Evolutionary conservation across 2,888 invertebrate species (phyloP).

Genomic region (Caenorhabditis sp.): DNA sequence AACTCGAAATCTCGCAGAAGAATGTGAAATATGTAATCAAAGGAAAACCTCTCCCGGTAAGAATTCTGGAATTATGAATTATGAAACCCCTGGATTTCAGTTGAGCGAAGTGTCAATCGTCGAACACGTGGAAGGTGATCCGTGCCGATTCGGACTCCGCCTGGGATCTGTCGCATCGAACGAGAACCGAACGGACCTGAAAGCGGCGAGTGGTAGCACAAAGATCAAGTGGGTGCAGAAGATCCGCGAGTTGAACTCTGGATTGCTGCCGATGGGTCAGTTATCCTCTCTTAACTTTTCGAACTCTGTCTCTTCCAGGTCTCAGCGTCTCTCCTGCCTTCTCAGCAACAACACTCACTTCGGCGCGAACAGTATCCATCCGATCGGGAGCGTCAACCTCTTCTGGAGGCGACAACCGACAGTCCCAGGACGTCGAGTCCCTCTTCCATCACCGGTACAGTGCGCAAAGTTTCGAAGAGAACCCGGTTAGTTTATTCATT

Average conservation of each 20-base stretch:
- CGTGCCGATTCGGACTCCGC: slow-evolving; percentile 72
- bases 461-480: slow-evolving; percentile 63
- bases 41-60: slow-evolving; percentile 68
- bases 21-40: slow-evolving; percentile 69
- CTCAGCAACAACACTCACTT: slow-evolving; percentile 19
- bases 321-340: slow-evolving; percentile 38
- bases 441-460: slow-evolving; percentile 56
- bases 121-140: slow-evolving; percentile 75
- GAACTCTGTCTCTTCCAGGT: too few relatives aligned
- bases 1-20: slow-evolving; percentile 68
- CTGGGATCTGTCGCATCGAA: slow-evolving; percentile 68
- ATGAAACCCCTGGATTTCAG: slow-evolving; percentile 53
- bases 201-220: slow-evolving; percentile 63
- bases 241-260: slow-evolving; percentile 69
- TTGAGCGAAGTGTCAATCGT: slow-evolving; percentile 73
- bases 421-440: slow-evolving; percentile 61
- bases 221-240: slow-evolving; percentile 73
- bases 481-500: slow-evolving; percentile 2
- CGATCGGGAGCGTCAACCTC: slow-evolving; percentile 59
- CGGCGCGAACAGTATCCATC: slow-evolving; percentile 43
- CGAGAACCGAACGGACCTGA: slow-evolving; percentile 73
- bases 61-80: background rate
- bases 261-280: slow-evolving; percentile 53
- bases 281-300: too few relatives aligned
- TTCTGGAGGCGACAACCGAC: slow-evolving; percentile 57